These are phyloP conservation scores for Hetaerina americana DNA, from an alignment of 1,140 invertebrate genomes.

Conservation along the genomic window DNA sequence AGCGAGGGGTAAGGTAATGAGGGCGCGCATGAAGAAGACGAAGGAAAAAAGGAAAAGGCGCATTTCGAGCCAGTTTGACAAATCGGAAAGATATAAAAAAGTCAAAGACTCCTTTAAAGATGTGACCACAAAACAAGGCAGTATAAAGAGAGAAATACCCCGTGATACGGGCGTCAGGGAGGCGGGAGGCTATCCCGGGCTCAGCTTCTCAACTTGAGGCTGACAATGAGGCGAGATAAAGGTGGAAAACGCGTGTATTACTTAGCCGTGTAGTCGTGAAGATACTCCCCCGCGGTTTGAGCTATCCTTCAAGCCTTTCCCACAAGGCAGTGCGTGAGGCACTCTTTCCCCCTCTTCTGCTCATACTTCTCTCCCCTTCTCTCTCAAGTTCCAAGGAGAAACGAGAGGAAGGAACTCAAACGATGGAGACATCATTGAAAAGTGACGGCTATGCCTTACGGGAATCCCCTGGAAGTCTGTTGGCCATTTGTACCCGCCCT, in stretches of 20 bases:
- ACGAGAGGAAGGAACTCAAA: not conserved
- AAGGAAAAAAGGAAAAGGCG: too few species aligned
- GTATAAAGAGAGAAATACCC: not conserved
- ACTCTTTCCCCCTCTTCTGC: not conserved
- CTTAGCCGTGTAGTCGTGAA: not conserved
- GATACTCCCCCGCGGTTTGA: not conserved
- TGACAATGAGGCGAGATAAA: not conserved
- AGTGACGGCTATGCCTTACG: not conserved
- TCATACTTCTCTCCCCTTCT: too few species aligned
- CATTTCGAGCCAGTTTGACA: too few species aligned
- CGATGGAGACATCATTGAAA: not conserved
- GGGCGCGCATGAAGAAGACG: not conserved
- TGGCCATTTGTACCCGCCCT: not conserved
- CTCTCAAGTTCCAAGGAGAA: not conserved
- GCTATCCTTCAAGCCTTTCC: not conserved
- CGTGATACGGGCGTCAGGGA: not conserved
- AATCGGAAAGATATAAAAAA: not conserved
- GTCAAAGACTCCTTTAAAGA: not conserved
- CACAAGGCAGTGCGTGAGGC: not conserved
- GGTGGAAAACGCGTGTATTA: not conserved
- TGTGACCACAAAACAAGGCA: not conserved
- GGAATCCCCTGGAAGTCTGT: not conserved
- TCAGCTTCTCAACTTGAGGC: not conserved
- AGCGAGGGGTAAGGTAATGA: not conserved
- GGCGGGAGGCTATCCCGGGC: too few species aligned